These are phyloP conservation scores for Sebastes taczanowskii DNA, from an alignment of 2,797 vertebrate species.

Conservation along the genomic window DNA sequence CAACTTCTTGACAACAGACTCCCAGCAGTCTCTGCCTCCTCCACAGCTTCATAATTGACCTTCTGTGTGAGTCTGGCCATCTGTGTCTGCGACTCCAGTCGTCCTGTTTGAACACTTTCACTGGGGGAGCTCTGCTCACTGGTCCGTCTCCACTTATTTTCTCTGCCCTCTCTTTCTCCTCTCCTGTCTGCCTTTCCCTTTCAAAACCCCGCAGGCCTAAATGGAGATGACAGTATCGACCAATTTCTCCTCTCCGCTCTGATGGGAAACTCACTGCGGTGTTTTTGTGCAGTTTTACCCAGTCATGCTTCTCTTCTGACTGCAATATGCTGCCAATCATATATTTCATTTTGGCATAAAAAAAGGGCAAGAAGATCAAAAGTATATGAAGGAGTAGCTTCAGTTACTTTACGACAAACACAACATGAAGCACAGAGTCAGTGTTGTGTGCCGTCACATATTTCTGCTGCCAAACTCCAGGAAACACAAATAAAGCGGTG, in stretches of 20 bases:
- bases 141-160: neutral
- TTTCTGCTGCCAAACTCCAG: neutral
- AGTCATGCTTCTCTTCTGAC: neutral
- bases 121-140: slow-evolving; percentile 25
- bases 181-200: slow-evolving; percentile 8
- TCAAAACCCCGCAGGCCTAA: slow-evolving; percentile 37
- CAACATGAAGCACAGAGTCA: too few relatives aligned
- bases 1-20: slow-evolving; percentile 68
- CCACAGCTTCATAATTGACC: slow-evolving; percentile 62
- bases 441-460: too few relatives aligned
- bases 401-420: too few relatives aligned
- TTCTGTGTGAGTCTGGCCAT: slow-evolving; percentile 60
- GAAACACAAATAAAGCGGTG: neutral
- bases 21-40: slow-evolving; percentile 66
- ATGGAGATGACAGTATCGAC: slow-evolving; percentile 48
- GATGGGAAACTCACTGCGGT: slow-evolving; percentile 36
- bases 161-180: neutral
- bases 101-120: slow-evolving; percentile 34
- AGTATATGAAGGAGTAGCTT: too few relatives aligned
- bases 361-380: neutral
- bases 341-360: neutral
- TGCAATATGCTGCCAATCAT: neutral
- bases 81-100: slow-evolving; percentile 50
- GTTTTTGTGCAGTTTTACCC: neutral
- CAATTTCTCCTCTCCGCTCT: slow-evolving; percentile 1